phyloP scores from a whole-genome alignment of 2,797 vertebrate genomes.

The Cetoscarus ocellatus region DNA sequence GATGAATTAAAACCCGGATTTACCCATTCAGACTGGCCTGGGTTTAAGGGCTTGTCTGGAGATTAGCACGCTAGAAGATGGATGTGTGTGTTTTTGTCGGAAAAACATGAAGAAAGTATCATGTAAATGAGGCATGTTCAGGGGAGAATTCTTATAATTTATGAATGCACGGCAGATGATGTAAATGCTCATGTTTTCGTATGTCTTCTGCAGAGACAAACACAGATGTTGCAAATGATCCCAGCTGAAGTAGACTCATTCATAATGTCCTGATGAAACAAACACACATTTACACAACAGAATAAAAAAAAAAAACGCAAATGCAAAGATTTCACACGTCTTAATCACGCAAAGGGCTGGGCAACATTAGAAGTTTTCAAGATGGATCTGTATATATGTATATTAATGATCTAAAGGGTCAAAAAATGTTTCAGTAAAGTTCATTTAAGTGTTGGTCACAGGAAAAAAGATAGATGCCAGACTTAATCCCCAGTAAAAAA shows the following conservation, averaged over 20 bases:
- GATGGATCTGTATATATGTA: too few species aligned
- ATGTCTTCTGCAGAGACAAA: slow-evolving; percentile 14
- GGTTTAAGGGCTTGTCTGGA: slow-evolving; percentile 23
- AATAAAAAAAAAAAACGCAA: background rate
- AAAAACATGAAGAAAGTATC: slow-evolving; percentile 8
- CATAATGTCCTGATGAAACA: background rate
- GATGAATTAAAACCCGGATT: slow-evolving; percentile 35
- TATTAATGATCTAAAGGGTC: too few species aligned
- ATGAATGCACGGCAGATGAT: slow-evolving; percentile 29
- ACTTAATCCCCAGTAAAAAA: too few species aligned
- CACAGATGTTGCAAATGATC: slow-evolving; percentile 4
- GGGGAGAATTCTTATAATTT: slow-evolving; percentile 13
- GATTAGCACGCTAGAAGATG: slow-evolving; percentile 21
- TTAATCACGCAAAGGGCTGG: slow-evolving; percentile 11
- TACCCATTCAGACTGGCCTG: slow-evolving; percentile 10
- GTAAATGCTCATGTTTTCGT: slow-evolving; percentile 13
- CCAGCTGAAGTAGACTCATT: slow-evolving; percentile 4
- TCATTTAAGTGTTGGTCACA: too few species aligned
- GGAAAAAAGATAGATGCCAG: too few species aligned
- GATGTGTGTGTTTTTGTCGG: slow-evolving; percentile 34
- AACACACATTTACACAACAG: background rate
- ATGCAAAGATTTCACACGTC: slow-evolving; percentile 3
- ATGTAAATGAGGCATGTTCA: slow-evolving; percentile 18
- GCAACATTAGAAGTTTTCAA: too few species aligned
- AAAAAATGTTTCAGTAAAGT: too few species aligned